Conservation (phyloP, 2,113 vertebrate species). For the Apus apus region DNA sequence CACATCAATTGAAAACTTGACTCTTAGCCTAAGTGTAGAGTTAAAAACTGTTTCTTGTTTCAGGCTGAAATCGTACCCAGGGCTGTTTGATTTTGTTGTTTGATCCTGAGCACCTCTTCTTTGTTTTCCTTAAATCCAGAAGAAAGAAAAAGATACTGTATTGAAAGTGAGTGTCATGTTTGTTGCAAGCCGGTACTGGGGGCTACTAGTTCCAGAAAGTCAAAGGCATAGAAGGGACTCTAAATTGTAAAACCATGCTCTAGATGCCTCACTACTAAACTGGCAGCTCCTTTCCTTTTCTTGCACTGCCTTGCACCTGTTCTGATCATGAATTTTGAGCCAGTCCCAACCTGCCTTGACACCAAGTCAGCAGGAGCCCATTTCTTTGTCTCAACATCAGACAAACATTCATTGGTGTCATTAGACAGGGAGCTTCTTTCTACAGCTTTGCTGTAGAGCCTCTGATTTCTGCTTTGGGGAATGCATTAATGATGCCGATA, state of each 20-base stretch:
- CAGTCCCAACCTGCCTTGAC: not conserved
- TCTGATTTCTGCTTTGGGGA: slow-evolving; percentile 62
- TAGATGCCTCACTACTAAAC: not conserved
- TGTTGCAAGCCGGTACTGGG: no score
- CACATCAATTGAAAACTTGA: not conserved
- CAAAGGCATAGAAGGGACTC: not conserved
- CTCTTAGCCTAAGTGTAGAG: not conserved
- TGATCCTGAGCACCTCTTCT: not conserved
- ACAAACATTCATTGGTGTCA: not conserved
- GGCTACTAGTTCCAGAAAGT: not conserved
- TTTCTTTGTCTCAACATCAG: not conserved
- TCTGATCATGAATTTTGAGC: not conserved
- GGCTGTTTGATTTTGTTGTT: not conserved
- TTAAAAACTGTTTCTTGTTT: not conserved
- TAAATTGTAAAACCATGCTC: not conserved
- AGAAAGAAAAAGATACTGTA: not conserved
- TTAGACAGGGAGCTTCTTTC: slow-evolving; percentile 20
- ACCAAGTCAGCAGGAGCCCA: not conserved
- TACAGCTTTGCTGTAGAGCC: not conserved
- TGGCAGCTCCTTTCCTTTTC: not conserved
- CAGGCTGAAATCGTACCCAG: not conserved
- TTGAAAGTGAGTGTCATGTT: not conserved
- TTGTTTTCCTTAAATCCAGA: not conserved
- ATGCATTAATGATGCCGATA: slow-evolving; percentile 59
- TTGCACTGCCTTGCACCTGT: not conserved